Percentiles rank a stretch among this genome's conserved stretches.
Evolutionary conservation across 2,797 vertebrate species (phyloP).

Genomic region (Hemitrygon akajei): DNA sequence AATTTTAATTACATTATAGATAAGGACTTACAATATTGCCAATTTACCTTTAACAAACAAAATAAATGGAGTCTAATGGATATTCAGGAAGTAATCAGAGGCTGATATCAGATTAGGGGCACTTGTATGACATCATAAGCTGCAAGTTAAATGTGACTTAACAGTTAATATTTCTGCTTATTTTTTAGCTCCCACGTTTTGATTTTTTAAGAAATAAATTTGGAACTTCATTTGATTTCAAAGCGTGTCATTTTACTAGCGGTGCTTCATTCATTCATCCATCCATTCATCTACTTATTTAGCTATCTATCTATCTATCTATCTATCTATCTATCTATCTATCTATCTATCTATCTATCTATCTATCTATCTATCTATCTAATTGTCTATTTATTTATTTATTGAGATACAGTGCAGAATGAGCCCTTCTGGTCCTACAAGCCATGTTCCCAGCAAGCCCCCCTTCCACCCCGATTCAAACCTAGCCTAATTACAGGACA

Average conservation of each 20-base stretch:
- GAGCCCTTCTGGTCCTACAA: too few species aligned
- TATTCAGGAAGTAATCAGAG: neutral
- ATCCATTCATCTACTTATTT: too few species aligned
- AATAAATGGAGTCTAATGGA: slow-evolving; percentile 12
- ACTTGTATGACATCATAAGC: slow-evolving; percentile 22
- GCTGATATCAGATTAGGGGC: neutral
- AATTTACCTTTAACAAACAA: slow-evolving; percentile 15
- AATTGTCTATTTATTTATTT: too few species aligned
- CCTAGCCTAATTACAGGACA: too few species aligned
- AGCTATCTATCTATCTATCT: too few species aligned
- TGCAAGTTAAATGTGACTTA: neutral
- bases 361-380: too few species aligned
- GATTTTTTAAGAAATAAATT: neutral
- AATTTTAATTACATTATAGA: neutral
- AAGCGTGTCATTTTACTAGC: neutral
- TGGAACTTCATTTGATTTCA: neutral
- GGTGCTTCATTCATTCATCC: neutral
- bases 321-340: too few species aligned
- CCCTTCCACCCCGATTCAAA: too few species aligned
- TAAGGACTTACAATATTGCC: neutral
- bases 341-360: too few species aligned
- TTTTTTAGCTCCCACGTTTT: neutral
- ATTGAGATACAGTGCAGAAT: too few species aligned
- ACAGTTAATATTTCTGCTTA: neutral
- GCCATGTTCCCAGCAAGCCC: too few species aligned